Base-by-base conservation (phyloP, 2,113 vertebrate species). In the Oreotrochilus melanogaster region DNA sequence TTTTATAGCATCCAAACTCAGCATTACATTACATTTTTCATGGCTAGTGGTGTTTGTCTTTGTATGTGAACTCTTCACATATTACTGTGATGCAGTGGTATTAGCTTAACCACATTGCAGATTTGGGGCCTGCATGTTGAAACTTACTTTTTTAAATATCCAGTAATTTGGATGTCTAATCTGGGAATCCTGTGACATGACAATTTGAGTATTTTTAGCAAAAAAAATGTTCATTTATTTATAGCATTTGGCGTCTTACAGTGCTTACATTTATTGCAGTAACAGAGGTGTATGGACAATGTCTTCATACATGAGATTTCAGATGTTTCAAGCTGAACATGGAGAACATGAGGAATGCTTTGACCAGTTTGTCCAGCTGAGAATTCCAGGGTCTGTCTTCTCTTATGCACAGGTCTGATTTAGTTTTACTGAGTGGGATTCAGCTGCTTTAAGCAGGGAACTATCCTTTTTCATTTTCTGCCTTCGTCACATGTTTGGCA, bases 401-500 rank as follows among this genome's bases (percentile, higher is more conserved):
- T 64, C 17, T 53, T 42, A 50, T 10, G 31, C 51, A 13, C 66
- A 37, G 28, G 3, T 48, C 60, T 73, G 14, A 39, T 31, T 33
- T 42, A 14, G 14, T 39, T 74, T 58, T 60, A 31, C 10, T 48
- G 35, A 57, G 42, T 9, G 23, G 4, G 19, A 30, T 18, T 67
- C 28, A 21, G 14, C 53, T 71, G 33, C 66, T 61, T 82, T 74
- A 33, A 70, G 51, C 35, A n/a, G 42, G 56, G 6, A 53, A 7
- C 6, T 14, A 8, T 9, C 6, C 30, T 42, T 83, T 66, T 79
- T 37, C 24, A 7, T 61, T 75, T 64, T 37, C 43, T n/a, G 28
- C 27, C 53, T 85, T 35, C 0, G 0, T 24, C 16, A 58, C 2
- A 0, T 37, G 4, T 74, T 90, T 65, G 81, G 7, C 33, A 37